These are phyloP conservation scores for Smithornis capensis DNA, from an alignment of 2,113 vertebrate genomes.

Conservation along the genomic window DNA sequence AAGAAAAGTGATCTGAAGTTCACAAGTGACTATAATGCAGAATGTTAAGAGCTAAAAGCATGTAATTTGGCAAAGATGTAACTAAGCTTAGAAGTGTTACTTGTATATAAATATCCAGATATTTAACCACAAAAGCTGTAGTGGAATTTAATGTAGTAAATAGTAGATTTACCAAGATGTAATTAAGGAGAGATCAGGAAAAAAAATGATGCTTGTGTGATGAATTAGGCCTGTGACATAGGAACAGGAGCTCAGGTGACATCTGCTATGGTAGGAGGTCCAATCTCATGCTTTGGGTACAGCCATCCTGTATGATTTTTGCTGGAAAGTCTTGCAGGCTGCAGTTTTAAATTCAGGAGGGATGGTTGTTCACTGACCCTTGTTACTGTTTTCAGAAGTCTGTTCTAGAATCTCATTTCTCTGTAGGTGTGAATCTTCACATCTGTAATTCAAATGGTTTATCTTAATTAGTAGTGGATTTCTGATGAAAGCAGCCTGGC, in stretches of 20 bases:
- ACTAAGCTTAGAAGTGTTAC: background rate
- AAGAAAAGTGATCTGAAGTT: background rate
- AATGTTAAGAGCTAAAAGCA: background rate
- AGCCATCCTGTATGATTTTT: background rate
- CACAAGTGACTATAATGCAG: background rate
- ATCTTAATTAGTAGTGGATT: background rate
- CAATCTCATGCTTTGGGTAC: background rate
- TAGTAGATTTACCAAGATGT: background rate
- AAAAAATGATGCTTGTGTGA: background rate
- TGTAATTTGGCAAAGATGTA: background rate
- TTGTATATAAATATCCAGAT: background rate
- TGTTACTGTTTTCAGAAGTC: background rate
- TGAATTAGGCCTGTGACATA: background rate
- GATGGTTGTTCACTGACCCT: background rate
- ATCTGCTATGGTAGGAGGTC: background rate
- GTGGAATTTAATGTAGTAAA: background rate
- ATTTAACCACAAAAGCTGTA: background rate
- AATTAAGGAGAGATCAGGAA: background rate
- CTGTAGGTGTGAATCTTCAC: background rate
- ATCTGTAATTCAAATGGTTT: background rate
- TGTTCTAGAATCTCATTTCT: background rate
- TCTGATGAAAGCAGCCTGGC: background rate
- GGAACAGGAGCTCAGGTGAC: accelerated
- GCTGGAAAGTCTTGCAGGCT: background rate
- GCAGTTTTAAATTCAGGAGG: background rate